These are phyloP conservation scores for Heliopora coerulea DNA, from an alignment of 92 coral and sea anemone species.

Conservation along the genomic window DNA sequence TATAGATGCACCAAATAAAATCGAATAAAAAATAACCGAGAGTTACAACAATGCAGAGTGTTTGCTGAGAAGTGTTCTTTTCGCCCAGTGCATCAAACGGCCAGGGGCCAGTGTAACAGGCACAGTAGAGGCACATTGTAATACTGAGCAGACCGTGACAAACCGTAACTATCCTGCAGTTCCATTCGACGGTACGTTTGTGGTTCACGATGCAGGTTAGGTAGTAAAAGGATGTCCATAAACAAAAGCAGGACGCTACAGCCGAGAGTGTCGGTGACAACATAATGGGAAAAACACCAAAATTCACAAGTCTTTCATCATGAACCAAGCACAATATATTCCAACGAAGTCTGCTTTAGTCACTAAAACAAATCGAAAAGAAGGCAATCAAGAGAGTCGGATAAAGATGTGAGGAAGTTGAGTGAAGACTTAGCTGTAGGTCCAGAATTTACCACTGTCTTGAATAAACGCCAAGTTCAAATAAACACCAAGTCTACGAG, in stretches of 20 bases:
- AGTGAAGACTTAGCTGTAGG: no score
- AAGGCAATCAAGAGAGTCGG: no score
- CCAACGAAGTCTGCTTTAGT: no score
- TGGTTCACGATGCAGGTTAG: conserved; percentile 62
- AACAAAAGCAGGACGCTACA: conserved; percentile 49
- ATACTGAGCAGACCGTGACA: conserved; percentile 71
- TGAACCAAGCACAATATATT: no score
- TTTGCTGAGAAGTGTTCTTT: conserved; percentile 70
- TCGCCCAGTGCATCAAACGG: conserved; percentile 82
- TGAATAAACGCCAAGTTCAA: no score
- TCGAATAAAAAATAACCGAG: conserved; percentile 89
- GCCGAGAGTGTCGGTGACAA: not conserved
- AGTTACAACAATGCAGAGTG: conserved; percentile 64
- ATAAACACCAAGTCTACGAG: no score
- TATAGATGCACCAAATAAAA: conserved; percentile 79
- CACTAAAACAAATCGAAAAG: no score
- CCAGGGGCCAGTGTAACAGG: conserved; percentile 86
- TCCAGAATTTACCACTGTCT: no score
- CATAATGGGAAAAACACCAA: not conserved
- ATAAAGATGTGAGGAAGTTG: no score
- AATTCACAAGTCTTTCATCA: not conserved
- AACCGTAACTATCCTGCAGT: conserved; percentile 75
- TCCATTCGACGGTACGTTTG: conserved; percentile 75
- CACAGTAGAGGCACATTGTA: conserved; percentile 68
- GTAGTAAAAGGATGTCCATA: conserved; percentile 70